Evolutionary conservation across 2,888 invertebrate species (phyloP), one percentile per base, ranked within the genome.

Genomic region (Onchidella celtica): DNA sequence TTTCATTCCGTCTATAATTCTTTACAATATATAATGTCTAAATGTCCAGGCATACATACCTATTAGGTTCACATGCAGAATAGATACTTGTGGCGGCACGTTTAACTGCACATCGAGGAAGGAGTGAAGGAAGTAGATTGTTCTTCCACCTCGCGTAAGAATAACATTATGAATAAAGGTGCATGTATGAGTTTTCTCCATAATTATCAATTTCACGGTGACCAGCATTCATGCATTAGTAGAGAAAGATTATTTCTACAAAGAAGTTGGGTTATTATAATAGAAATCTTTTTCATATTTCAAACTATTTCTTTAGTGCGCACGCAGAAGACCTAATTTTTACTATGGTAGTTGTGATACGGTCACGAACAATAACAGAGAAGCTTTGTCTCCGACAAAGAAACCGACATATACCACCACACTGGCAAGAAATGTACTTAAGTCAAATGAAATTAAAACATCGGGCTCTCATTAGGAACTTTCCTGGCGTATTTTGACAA

Each of bases 71-170:
- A 70, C 78, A 78, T 69, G 40, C n/a, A 61, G 2, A 27, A 47
- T 55, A 61, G 70, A 59, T 61, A 61, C 69, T 29, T 73, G 65
- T 59, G 73, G 73, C 68, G 65, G 69, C 38, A 65, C 14, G 27
- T 57, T 68, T 63, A 36, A 75, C 68, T 29, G 21, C 47, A 69
- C 40, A 34, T 61, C 38, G 24, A 40, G 68, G 81, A 81, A 47
- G 81, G 81, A 81, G 74, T 68, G 81, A 81, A 69, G 81, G 75
- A 81, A 69, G 68, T 63, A 81, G 81, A 47, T 75, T 81, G 36
- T 69, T 75, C 81, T 65, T 72, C 81, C 69, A 68, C 3, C 9
- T 24, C 14, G 75, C 73, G 75, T 68, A 81, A 57, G 40, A 74
- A 73, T 68, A 74, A 73, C 65, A 70, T 47, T 55, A 73, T 29